Conservation (phyloP, 2,797 vertebrate species). For the Rhynchotus rufescens region DNA sequence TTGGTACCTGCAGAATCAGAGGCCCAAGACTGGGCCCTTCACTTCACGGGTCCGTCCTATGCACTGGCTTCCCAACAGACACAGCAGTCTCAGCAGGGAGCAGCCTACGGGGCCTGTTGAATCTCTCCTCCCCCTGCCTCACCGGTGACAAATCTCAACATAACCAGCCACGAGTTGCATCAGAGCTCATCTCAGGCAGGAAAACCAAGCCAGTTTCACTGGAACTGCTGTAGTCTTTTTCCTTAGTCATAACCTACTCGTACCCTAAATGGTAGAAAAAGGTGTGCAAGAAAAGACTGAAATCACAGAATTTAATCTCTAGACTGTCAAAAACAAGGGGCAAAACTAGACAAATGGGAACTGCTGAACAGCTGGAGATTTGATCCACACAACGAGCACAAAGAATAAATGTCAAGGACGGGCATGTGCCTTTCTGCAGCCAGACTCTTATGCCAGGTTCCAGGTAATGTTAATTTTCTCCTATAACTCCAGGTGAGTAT, state of each 20-base stretch:
- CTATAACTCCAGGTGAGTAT: too few species aligned
- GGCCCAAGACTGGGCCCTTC: background rate
- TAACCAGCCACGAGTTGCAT: background rate
- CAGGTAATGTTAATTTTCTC: background rate
- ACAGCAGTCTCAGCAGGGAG: background rate
- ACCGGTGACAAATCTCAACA: background rate
- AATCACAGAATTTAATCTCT: background rate
- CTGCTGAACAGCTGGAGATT: background rate
- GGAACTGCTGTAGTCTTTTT: background rate
- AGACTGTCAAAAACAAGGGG: background rate
- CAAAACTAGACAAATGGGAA: background rate
- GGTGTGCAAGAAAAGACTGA: background rate
- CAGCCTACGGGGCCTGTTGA: accelerated
- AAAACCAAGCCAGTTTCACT: background rate
- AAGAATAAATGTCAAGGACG: background rate
- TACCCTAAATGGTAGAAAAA: background rate
- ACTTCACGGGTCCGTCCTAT: background rate
- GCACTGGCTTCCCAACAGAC: background rate
- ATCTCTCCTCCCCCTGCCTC: background rate
- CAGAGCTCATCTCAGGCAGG: background rate
- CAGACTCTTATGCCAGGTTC: background rate
- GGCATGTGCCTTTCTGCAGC: background rate
- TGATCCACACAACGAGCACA: background rate
- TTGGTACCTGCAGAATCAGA: background rate
- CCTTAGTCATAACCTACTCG: background rate